phyloP scores from a whole-genome alignment of 2,888 invertebrate genomes.

The Tiphia femorata region DNA sequence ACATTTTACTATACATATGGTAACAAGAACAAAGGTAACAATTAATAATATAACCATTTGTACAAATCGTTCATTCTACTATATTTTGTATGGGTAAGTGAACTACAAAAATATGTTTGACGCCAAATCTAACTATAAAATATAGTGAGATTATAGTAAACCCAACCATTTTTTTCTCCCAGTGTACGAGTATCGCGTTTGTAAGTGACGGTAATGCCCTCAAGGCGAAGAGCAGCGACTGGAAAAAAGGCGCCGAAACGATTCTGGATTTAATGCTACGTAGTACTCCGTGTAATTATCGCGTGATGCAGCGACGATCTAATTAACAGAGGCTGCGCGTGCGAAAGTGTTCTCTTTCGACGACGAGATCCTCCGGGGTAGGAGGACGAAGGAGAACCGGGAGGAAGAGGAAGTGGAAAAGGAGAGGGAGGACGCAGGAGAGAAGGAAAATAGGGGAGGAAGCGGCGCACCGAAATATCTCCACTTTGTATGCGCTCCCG shows the following conservation, averaged over 20 bases:
- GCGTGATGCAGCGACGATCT: constrained; percentile 38
- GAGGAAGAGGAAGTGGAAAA: neutral
- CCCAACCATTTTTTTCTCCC: too few species aligned
- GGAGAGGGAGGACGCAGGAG: neutral
- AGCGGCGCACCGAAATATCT: constrained; percentile 25
- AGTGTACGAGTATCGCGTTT: too few species aligned
- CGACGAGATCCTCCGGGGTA: neutral
- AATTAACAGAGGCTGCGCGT: constrained; percentile 44
- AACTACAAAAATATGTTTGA: too few species aligned
- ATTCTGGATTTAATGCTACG: constrained; percentile 43
- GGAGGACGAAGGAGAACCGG: neutral
- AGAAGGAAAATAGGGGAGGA: neutral
- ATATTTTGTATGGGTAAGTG: too few species aligned
- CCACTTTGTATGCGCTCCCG: constrained; percentile 53
- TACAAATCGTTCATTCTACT: too few species aligned
- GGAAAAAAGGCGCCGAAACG: constrained; percentile 27
- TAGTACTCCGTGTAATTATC: constrained; percentile 45
- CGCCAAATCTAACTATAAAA: too few species aligned
- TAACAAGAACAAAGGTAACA: too few species aligned
- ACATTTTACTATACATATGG: too few species aligned
- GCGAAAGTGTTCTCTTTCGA: neutral
- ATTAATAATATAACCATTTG: too few species aligned
- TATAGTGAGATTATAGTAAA: too few species aligned
- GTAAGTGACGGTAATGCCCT: too few species aligned
- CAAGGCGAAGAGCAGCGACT: too few species aligned